Evolutionary conservation across 2,797 vertebrate genomes (phyloP).

Genomic region (Fundulus diaphanus): DNA sequence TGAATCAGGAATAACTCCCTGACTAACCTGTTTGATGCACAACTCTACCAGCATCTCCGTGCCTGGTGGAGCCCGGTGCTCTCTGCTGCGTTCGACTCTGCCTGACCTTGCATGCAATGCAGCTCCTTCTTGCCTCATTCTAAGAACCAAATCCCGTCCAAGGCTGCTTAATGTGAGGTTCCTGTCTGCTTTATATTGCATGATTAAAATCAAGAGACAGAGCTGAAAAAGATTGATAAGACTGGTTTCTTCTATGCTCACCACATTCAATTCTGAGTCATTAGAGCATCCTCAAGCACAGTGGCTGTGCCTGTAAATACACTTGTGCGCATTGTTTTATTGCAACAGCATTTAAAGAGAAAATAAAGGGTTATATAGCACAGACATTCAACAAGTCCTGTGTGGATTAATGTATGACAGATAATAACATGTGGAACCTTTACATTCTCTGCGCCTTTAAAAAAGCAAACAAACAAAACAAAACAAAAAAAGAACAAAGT

Average conservation of each 20-base stretch:
- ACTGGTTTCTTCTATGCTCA: constrained; percentile 32
- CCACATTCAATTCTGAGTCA: constrained; percentile 41
- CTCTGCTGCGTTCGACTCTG: constrained; percentile 32
- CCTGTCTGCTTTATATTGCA: constrained; percentile 48
- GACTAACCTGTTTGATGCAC: constrained; percentile 48
- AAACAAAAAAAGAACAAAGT: too few species aligned
- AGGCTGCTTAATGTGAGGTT: constrained; percentile 52
- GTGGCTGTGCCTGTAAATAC: constrained; percentile 14
- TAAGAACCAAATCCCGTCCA: constrained; percentile 59
- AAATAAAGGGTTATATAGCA: constrained; percentile 35
- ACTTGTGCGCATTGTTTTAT: constrained; percentile 21
- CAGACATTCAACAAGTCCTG: constrained; percentile 44
- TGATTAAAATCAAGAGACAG: constrained; percentile 65
- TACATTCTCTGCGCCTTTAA: constrained; percentile 26
- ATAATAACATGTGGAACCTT: constrained; percentile 47
- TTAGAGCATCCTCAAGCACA: constrained; percentile 33
- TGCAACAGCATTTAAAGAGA: constrained; percentile 30
- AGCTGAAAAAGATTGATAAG: constrained; percentile 38
- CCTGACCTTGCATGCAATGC: constrained; percentile 38
- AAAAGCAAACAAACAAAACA: too few species aligned
- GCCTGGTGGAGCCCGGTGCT: constrained; percentile 32
- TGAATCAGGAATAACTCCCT: constrained; percentile 47
- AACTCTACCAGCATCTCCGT: constrained; percentile 38
- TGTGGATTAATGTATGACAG: constrained; percentile 47
- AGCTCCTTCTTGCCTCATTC: constrained; percentile 48